Evolutionary conservation across 2,797 vertebrate genomes (phyloP).

Genomic region (Coilia nasus): DNA sequence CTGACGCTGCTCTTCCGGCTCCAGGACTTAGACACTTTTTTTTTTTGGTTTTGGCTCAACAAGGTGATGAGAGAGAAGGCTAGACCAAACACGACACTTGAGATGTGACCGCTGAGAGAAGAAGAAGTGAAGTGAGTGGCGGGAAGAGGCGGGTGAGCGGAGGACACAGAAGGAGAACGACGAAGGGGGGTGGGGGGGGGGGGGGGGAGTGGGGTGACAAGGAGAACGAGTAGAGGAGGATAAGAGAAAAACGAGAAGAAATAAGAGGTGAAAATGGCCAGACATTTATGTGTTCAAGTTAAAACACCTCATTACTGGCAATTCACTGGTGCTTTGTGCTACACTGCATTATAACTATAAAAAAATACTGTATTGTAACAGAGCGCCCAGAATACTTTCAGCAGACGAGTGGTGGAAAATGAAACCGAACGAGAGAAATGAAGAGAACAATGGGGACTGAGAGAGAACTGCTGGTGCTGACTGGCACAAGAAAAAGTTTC

Average conservation of each 20-base stretch:
- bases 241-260: not conserved
- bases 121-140: conserved; percentile 45
- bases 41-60: conserved; percentile 70
- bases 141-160: conserved; percentile 67
- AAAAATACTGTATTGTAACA: not conserved
- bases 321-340: not conserved
- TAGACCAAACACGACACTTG: conserved; percentile 94
- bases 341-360: not conserved
- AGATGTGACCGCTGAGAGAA: conserved; percentile 57
- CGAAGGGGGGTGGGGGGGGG: conserved; percentile 60
- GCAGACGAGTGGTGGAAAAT: not conserved
- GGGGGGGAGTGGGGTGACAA: conserved; percentile 55
- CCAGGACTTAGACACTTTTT: conserved; percentile 67
- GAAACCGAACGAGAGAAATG: not conserved
- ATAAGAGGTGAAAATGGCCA: not conserved
- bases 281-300: not conserved
- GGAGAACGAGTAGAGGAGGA: not conserved
- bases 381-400: not conserved
- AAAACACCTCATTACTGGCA: not conserved
- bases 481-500: conserved; percentile 42
- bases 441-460: not conserved
- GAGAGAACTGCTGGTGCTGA: not conserved
- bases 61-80: conserved; percentile 75
- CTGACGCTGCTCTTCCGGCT: conserved; percentile 82
- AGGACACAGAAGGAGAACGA: conserved; percentile 76